Evolutionary conservation across 2,797 vertebrate species (phyloP).

Genomic region (Melanogrammus aeglefinus): DNA sequence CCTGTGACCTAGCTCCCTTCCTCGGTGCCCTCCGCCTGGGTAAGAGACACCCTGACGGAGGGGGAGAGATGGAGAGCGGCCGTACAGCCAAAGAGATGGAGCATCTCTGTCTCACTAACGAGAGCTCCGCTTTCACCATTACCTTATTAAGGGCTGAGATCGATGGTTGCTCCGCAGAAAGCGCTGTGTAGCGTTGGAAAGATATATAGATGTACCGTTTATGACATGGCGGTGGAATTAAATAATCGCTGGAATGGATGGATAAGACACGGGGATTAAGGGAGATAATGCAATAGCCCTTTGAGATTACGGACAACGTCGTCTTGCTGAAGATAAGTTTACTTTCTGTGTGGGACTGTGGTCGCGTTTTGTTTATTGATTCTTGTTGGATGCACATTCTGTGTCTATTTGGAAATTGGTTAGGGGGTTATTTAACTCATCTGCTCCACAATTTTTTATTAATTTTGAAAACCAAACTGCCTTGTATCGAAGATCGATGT

Average conservation of each 20-base stretch:
- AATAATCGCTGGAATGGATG: slow-evolving; percentile 4
- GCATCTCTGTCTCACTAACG: background rate
- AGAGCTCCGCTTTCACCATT: slow-evolving; percentile 1
- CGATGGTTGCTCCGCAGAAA: background rate
- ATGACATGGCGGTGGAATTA: background rate
- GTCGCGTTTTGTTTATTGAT: background rate
- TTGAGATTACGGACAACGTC: background rate
- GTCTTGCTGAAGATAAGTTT: background rate
- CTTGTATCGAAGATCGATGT: background rate
- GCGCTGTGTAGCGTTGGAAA: background rate
- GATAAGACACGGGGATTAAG: background rate
- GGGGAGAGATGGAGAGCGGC: slow-evolving; percentile 46
- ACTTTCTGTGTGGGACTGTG: background rate
- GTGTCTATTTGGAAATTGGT: background rate
- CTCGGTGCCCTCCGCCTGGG: slow-evolving; percentile 61
- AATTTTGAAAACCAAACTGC: background rate
- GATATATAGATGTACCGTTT: background rate
- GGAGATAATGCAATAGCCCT: background rate
- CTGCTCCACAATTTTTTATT: too few relatives aligned
- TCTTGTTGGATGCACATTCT: background rate
- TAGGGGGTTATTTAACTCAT: background rate
- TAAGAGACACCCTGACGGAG: slow-evolving; percentile 59
- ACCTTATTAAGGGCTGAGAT: background rate
- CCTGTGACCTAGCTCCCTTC: slow-evolving; percentile 71
- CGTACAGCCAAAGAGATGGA: slow-evolving; percentile 35